These are phyloP conservation scores for Cyprinus carpio DNA, from an alignment of 2,113 vertebrate species.

Conservation along the genomic window DNA sequence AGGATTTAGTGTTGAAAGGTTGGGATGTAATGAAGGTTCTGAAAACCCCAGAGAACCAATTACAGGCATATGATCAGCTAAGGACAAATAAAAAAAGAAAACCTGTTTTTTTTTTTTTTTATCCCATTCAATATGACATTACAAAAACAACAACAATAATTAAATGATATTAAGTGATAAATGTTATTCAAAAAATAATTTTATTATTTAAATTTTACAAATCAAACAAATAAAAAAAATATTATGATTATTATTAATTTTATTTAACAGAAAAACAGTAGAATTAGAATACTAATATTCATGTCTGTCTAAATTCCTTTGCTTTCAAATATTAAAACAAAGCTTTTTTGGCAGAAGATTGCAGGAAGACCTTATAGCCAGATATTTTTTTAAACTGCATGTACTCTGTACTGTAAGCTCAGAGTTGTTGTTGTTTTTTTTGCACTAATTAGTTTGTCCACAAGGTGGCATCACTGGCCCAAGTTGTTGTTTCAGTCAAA, in stretches of 20 bases:
- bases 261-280: too few species aligned
- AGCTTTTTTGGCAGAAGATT: background rate
- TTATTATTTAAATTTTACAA: too few species aligned
- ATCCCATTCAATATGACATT: background rate
- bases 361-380: background rate
- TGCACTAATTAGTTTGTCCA: too few species aligned
- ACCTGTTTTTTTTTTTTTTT: background rate
- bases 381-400: too few species aligned
- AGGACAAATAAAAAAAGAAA: background rate
- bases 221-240: background rate
- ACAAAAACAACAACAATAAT: background rate
- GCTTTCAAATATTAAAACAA: background rate
- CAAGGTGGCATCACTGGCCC: too few species aligned
- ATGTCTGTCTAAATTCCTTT: too few species aligned
- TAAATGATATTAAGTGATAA: too few species aligned
- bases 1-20: background rate
- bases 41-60: background rate
- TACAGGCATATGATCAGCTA: background rate
- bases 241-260: background rate
- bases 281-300: background rate
- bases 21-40: background rate
- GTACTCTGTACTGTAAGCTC: too few species aligned
- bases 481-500: too few species aligned
- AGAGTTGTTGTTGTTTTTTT: too few species aligned
- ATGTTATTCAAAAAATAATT: background rate